Base-by-base conservation (phyloP, 1,140 invertebrate species). In the Scaptomyza pallida region DNA sequence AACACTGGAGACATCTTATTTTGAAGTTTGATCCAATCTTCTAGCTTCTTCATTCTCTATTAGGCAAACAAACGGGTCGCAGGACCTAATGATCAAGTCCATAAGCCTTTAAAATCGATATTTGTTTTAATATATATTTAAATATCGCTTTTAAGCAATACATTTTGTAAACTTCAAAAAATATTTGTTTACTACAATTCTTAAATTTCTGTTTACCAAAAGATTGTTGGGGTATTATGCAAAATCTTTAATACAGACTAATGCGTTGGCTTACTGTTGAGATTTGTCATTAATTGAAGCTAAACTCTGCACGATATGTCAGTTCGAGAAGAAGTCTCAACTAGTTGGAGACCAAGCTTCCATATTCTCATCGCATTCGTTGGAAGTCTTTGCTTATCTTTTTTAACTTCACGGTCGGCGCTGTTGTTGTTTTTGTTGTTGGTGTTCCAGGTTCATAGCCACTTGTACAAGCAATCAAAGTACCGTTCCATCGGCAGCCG, bases 401-500 rank as follows among this genome's bases (percentile, higher is more conserved):
- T 12, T 16, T 2, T 8, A n/a, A 17, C 67, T 69, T 69, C 65
- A 69, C 59, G 65, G 41, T 55, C 50, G 15, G 45, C 48, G 30
- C 9, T 54, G 12, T 37, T 5, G 43, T 62, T 63, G 62, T 26
- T 64, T 30, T 45, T 37, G 63, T 17, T 59, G 63, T 13, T 56
- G 40, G 13, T 30, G 26, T 30, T 2, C 21, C 21, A 13, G 16
- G n/a, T 56, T 56, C 40, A 43, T 69, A 44, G 59, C 51, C 68
- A 52, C 68, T 71, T 71, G 68, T 56, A 9, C 26, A 30, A 8
- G 67, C 72, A 61, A 75, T 75, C 51, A 72, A 75, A 72, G 62
- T 75, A 75, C 73, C 73, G 73, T 75, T 75, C 30, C 47, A 57
- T 50, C 54, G 33, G 47, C 68, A 75, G 55, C 59, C 59, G 56